These are phyloP conservation scores for Oncopeltus fasciatus DNA, from an alignment of 1,140 invertebrate species.

Conservation along the genomic window DNA sequence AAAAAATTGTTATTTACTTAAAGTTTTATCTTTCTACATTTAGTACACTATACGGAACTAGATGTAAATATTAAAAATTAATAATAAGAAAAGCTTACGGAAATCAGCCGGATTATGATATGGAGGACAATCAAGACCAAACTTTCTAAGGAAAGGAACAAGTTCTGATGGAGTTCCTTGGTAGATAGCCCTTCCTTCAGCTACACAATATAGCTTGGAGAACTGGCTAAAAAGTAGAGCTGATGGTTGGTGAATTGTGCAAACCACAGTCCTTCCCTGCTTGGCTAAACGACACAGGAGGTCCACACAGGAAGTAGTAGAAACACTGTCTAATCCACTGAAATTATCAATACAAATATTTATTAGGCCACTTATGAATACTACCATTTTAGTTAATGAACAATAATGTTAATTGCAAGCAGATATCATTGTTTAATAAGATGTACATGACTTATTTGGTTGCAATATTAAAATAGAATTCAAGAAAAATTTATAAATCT, in stretches of 20 bases:
- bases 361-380: too few relatives aligned
- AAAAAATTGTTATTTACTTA: too few relatives aligned
- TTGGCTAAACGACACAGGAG: conserved; percentile 37
- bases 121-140: conserved; percentile 40
- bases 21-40: too few relatives aligned
- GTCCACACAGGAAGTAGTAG: conserved; percentile 41
- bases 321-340: conserved; percentile 45
- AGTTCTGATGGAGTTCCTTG: conserved; percentile 35
- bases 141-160: conserved; percentile 41
- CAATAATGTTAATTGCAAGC: too few relatives aligned
- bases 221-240: conserved; percentile 52
- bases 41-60: neutral
- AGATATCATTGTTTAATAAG: too few relatives aligned
- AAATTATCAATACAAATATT: too few relatives aligned
- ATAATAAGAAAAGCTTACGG: conserved; percentile 30
- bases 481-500: too few relatives aligned
- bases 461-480: too few relatives aligned
- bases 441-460: too few relatives aligned
- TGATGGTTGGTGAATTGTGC: conserved; percentile 54
- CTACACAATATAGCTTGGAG: conserved; percentile 46
- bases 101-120: conserved; percentile 56
- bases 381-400: too few relatives aligned
- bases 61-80: neutral
- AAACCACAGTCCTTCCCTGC: conserved; percentile 47
- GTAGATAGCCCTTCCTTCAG: conserved; percentile 46